Base-by-base conservation (phyloP, 2,113 vertebrate genomes). In the Oreotrochilus melanogaster region DNA sequence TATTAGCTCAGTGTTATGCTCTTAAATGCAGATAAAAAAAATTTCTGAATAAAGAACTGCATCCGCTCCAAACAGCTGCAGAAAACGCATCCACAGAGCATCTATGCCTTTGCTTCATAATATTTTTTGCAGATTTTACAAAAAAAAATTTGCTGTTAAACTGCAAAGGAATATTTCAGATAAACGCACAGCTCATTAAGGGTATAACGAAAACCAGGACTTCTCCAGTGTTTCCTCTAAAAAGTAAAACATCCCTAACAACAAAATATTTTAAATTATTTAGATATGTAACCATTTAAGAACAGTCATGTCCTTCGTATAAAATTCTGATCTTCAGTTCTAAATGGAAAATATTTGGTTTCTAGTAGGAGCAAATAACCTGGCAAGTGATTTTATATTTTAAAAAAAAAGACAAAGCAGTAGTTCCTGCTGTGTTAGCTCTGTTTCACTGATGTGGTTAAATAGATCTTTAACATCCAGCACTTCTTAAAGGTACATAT, bases 351-450 rank as follows among this genome's bases (percentile, higher is more conserved):
- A 85, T 45, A 80, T 66, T 83, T 96, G 47, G 61, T 64, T 95
- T 85, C 42, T 72, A 86, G 56, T 23, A 81, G 23, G 24, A 89
- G 19, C 31, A 87, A 91, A 78, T n/a, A 71, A 42, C 45, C 54
- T 18, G 10, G 42, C 21, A 83, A 73, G 30, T 15, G 23, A 66
- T 82, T 95, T 95, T 92, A 50, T 73, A 85, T n/a, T 58, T 19
- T 10, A 71, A 47, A 88, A 58, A 88, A 58, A 86, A 83, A 67
- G 16, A 31, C 48, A 66, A 69, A 66, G 50, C n/a, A 64, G 11
- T 61, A 65, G 91, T 92, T 93, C 82, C 69, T 88, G 85, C 94
- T 95, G 54, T 45, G 88, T 65, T 71, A 72, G 43, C 28, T 89
- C 71, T 73, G 27, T 92, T 81, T 84, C 85, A n/a, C 69, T 75